Evolutionary conservation across 2,113 vertebrate species (phyloP), one percentile per base, ranked within the genome.

Genomic region (Corythornis madagascariensis): DNA sequence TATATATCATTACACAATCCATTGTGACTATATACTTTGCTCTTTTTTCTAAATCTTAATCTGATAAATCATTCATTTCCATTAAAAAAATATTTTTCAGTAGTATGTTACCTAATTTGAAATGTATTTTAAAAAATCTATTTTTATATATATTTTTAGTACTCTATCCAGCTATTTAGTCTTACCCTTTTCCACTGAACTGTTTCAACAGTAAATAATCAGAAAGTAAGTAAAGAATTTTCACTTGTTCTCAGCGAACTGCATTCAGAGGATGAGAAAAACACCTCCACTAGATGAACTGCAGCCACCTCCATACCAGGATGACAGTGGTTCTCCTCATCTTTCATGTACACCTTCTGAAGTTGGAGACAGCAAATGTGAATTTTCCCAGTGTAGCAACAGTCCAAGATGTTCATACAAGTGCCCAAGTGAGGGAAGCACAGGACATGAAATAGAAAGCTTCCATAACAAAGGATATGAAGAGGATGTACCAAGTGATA

Each of bases 261-360:
- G 98, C 96, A 99, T 99, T 95, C 99, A 99, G 97, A 98, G 99
- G 94, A 99, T 99, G 99, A 98, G 99, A 96, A 98, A 98, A 90
- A 99, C 99, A 2, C 99, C 99, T 26, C 99, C 99, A 0, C 97
- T 99, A 94, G 99, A 99, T 73, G 99, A 99, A 94, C 97, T 99
- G 60, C 99, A 99, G 97, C 99, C 99, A 0, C 99, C 99, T 7
- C 99, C 99, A 0, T 99, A 99, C 94, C 99, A 99, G 96, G 99
- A 99, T 74, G 99, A 99, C 95, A 98, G 99, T 21, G 99, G 99
- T 47, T 99, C 99, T 64, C 99, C 98, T 7, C 98, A 98, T n/a
- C 99, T 99, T 94, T 99, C 99, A 26, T 99, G 98, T 64, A 99
- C 99, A 0, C 98, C 99, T 59, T 99, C 99, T 0, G 99, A 99